Percentiles rank a stretch among this genome's conserved stretches.
Conservation (phyloP, 1,140 invertebrate genomes). For the Camponotus vicinus region DNA sequence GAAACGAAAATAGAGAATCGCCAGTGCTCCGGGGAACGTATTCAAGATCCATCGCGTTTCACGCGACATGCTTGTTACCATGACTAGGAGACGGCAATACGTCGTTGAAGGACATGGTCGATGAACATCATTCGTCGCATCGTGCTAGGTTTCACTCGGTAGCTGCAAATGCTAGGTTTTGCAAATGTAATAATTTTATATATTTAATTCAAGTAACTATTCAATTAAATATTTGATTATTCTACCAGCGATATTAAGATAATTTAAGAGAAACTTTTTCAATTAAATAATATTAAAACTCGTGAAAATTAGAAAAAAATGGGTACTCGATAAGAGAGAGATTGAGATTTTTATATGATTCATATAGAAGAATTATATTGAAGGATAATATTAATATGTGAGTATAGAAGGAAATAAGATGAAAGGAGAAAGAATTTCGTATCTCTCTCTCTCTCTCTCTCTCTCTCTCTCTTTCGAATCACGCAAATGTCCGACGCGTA, state of each 20-base stretch:
- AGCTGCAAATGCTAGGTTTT: not conserved
- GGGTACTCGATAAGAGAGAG: not conserved
- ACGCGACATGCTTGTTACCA: slow-evolving; percentile 16
- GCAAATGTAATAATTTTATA: not conserved
- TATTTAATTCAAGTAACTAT: not conserved
- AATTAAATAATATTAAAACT: too few relatives aligned
- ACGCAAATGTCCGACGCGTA: slow-evolving; percentile 51
- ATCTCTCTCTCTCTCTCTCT: not conserved
- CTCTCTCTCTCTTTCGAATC: not conserved
- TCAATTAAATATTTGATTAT: too few relatives aligned
- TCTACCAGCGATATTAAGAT: too few relatives aligned
- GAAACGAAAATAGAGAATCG: slow-evolving; percentile 60
- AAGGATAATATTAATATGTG: not conserved
- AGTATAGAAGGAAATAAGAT: not conserved
- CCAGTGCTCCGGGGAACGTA: slow-evolving; percentile 28
- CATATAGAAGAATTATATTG: not conserved
- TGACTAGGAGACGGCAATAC: not conserved
- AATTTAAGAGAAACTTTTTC: too few relatives aligned
- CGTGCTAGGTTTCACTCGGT: too few relatives aligned
- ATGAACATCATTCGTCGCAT: slow-evolving; percentile 17
- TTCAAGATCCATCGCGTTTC: slow-evolving; percentile 43
- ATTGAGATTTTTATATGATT: not conserved
- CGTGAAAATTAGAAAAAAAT: too few relatives aligned
- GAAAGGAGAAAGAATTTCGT: slow-evolving; percentile 15
- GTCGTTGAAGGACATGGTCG: slow-evolving; percentile 30